phyloP scores from a whole-genome alignment of 2,797 vertebrate species.

The Alfaro cultratus region DNA sequence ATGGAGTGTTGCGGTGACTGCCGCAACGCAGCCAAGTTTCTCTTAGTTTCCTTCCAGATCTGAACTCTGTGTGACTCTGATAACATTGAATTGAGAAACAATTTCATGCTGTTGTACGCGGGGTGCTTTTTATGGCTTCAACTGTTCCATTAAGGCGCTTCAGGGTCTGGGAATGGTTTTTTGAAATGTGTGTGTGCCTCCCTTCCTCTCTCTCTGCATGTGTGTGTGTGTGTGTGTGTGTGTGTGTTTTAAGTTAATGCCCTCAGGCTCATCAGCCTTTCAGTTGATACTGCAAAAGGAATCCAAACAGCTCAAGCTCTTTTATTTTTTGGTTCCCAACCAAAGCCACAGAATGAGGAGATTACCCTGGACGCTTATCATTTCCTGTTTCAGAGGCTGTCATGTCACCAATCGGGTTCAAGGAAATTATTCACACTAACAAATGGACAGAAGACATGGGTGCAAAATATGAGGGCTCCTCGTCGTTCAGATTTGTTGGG shows the following conservation, averaged over 20 bases:
- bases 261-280: constrained; percentile 57
- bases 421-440: constrained; percentile 37
- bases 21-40: constrained; percentile 50
- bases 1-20: constrained; percentile 50
- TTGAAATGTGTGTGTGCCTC: constrained; percentile 32
- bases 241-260: constrained; percentile 45
- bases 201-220: not conserved
- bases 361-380: constrained; percentile 55
- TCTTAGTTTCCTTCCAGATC: constrained; percentile 71
- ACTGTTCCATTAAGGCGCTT: constrained; percentile 72
- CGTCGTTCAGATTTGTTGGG: constrained; percentile 8
- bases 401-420: constrained; percentile 36
- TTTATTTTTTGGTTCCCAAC: constrained; percentile 49
- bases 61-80: constrained; percentile 79
- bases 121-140: constrained; percentile 65
- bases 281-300: constrained; percentile 53
- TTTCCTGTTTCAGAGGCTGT: constrained; percentile 57
- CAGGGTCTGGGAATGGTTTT: constrained; percentile 63
- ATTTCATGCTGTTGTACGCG: constrained; percentile 69
- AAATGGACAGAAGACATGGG: constrained; percentile 33
- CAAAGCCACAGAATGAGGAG: constrained; percentile 54
- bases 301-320: constrained; percentile 46
- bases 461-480: constrained; percentile 21
- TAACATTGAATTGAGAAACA: constrained; percentile 76
- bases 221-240: not conserved